Conservation (phyloP, 2,797 vertebrate species). For the Pogoniulus pusillus region DNA sequence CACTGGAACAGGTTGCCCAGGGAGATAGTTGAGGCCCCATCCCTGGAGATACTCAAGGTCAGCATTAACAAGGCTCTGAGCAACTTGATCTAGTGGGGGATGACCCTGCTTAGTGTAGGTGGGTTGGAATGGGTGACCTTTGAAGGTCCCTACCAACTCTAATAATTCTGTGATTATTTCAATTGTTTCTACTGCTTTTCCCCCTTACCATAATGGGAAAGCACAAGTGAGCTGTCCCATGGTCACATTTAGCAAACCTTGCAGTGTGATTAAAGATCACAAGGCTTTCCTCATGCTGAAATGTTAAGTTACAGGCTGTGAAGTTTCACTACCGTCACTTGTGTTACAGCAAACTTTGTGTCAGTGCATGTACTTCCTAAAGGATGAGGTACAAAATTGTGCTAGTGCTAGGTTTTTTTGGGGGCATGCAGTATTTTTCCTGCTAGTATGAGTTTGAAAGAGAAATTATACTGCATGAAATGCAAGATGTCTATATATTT, state of each 20-base stretch:
- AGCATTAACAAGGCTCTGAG: too few relatives aligned
- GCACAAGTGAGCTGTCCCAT: background rate
- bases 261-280: too few relatives aligned
- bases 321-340: background rate
- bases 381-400: background rate
- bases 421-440: background rate
- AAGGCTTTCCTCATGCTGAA: background rate
- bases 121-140: too few relatives aligned
- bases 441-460: background rate
- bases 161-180: background rate
- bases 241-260: background rate
- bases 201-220: accelerated
- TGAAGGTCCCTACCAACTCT: too few relatives aligned
- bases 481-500: background rate
- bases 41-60: too few relatives aligned
- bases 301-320: background rate
- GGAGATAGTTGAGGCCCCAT: too few relatives aligned
- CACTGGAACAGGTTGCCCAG: too few relatives aligned
- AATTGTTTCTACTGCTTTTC: background rate
- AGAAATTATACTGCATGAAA: background rate
- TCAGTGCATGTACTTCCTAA: accelerated
- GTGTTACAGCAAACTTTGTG: background rate
- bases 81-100: too few relatives aligned
- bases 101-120: too few relatives aligned
- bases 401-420: background rate